Conservation (phyloP, 1,140 invertebrate genomes). For the Caenorhabditis latens region DNA sequence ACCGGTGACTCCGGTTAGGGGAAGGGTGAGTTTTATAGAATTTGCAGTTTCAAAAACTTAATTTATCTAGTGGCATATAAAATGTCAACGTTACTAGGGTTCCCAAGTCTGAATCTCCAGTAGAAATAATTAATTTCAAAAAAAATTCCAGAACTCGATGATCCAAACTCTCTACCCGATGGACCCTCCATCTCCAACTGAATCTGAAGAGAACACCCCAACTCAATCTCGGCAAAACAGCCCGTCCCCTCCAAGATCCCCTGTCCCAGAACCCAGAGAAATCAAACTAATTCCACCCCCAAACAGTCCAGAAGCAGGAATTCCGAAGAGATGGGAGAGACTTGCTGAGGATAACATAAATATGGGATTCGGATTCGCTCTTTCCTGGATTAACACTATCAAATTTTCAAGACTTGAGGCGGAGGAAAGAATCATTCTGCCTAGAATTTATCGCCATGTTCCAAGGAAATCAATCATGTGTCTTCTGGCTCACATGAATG, state of each 20-base stretch:
- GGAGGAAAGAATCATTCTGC: not conserved
- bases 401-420: not conserved
- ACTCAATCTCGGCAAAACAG: not conserved
- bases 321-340: not conserved
- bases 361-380: not conserved
- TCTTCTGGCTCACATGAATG: not conserved
- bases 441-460: not conserved
- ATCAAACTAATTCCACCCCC: not conserved
- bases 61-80: too few species aligned
- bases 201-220: not conserved
- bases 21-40: not conserved
- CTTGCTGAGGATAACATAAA: not conserved
- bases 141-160: not conserved
- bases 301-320: not conserved
- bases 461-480: not conserved
- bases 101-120: too few species aligned
- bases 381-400: not conserved
- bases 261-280: not conserved
- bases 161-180: not conserved
- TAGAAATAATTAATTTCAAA: too few species aligned
- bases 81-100: too few species aligned
- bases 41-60: not conserved
- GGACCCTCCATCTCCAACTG: not conserved
- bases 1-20: not conserved
- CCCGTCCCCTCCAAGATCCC: conserved; percentile 20